phyloP scores from a whole-genome alignment of 2,113 vertebrate species.

The Toxotes jaculatrix region DNA sequence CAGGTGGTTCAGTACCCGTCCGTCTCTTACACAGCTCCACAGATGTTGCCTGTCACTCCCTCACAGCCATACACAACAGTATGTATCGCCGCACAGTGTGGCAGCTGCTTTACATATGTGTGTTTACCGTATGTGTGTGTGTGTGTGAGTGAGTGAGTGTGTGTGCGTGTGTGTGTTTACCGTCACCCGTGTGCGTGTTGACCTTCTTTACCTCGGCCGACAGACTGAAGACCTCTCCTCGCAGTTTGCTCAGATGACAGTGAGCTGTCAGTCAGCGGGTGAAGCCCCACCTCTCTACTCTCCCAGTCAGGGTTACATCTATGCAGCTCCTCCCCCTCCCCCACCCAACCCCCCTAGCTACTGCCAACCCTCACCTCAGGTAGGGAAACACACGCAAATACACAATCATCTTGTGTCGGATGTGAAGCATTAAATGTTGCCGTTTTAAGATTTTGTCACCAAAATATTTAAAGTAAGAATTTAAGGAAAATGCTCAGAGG shows the following conservation, averaged over 20 bases:
- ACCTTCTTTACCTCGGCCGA: conserved; percentile 33
- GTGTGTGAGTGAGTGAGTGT: neutral
- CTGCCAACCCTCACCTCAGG: conserved; percentile 89
- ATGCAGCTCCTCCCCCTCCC: conserved; percentile 83
- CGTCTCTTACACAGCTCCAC: conserved; percentile 91
- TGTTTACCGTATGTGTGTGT: conserved; percentile 3
- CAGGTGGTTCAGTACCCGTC: conserved; percentile 89
- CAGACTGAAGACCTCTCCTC: conserved; percentile 90
- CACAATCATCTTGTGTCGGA: neutral
- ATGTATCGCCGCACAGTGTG: conserved; percentile 57
- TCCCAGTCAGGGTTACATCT: conserved; percentile 74
- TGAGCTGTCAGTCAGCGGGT: conserved; percentile 90
- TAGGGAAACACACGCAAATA: conserved; percentile 50
- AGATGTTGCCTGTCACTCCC: conserved; percentile 90
- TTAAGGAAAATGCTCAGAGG: neutral
- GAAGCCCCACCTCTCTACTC: conserved; percentile 85
- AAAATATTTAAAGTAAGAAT: conserved; percentile 1
- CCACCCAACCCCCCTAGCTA: conserved; percentile 86
- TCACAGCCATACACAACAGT: conserved; percentile 91
- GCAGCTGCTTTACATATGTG: neutral
- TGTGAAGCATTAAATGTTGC: neutral
- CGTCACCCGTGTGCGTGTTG: neutral
- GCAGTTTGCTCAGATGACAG: conserved; percentile 89
- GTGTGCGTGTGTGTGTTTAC: neutral
- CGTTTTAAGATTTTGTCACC: neutral